Conservation (phyloP, 2,888 invertebrate genomes). For the Alitta virens region DNA sequence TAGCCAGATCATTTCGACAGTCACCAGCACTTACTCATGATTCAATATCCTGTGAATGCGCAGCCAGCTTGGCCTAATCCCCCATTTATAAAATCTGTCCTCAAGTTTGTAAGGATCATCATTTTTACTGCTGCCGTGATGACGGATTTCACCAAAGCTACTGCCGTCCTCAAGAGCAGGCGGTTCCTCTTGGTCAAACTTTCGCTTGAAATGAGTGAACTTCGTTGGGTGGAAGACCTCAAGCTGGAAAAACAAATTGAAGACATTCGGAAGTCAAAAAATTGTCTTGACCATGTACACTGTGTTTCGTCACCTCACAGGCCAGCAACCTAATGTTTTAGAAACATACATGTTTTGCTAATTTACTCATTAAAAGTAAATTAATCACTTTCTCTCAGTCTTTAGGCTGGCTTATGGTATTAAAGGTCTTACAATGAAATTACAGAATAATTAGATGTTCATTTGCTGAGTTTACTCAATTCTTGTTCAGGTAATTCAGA, state of each 20-base stretch:
- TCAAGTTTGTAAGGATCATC: slow-evolving; percentile 53
- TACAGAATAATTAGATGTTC: too few species aligned
- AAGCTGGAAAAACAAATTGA: slow-evolving; percentile 61
- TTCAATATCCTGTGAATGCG: slow-evolving; percentile 90
- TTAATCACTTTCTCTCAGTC: too few species aligned
- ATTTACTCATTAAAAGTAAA: too few species aligned
- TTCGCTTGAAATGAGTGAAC: slow-evolving; percentile 85
- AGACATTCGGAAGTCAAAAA: not conserved
- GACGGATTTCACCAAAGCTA: slow-evolving; percentile 35
- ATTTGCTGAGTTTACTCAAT: too few species aligned
- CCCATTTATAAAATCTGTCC: slow-evolving; percentile 71
- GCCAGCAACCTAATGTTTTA: not conserved
- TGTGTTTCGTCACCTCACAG: too few species aligned
- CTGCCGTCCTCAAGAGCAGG: slow-evolving; percentile 81
- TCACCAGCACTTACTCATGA: slow-evolving; percentile 33
- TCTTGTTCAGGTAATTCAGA: too few species aligned
- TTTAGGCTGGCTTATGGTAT: too few species aligned
- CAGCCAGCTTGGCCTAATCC: slow-evolving; percentile 95
- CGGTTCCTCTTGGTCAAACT: slow-evolving; percentile 93
- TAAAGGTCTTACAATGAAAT: too few species aligned
- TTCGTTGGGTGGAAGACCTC: slow-evolving; percentile 89
- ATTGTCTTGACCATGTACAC: not conserved
- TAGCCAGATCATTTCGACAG: too few species aligned
- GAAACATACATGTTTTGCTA: too few species aligned
- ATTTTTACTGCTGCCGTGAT: slow-evolving; percentile 22